Conservation (phyloP, 2,113 vertebrate genomes). For the Zootoca vivipara region DNA sequence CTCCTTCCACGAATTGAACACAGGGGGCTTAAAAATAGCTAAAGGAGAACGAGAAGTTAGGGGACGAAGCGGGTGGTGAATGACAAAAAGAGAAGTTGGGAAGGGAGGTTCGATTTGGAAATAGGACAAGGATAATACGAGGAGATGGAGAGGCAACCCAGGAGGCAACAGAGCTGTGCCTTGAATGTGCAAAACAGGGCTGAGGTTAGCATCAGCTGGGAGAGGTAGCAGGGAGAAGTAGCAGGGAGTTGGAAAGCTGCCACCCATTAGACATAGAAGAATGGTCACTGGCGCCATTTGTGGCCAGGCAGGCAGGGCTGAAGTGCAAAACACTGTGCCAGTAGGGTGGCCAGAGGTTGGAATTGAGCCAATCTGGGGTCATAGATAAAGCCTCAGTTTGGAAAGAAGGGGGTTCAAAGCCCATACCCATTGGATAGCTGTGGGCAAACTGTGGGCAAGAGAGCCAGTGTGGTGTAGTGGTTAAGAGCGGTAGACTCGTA, state of each 20-base stretch:
- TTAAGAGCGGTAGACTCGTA: too few species aligned
- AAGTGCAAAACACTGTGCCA: not conserved
- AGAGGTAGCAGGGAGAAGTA: not conserved
- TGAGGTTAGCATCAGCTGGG: not conserved
- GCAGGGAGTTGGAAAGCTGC: not conserved
- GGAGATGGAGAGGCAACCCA: not conserved
- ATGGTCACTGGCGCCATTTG: not conserved
- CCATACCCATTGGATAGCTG: not conserved
- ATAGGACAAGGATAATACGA: not conserved
- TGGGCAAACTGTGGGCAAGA: too few species aligned
- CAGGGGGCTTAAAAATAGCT: not conserved
- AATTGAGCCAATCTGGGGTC: not conserved
- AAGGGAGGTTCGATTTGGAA: not conserved
- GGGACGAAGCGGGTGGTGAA: not conserved
- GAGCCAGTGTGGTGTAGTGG: too few species aligned
- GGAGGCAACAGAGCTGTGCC: not conserved
- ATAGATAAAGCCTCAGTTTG: not conserved
- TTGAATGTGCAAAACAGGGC: too few species aligned
- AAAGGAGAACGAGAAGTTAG: constrained; percentile 22
- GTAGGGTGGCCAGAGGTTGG: not conserved
- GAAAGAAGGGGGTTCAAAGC: not conserved
- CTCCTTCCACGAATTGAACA: not conserved
- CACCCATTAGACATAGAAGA: not conserved
- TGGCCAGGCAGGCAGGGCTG: not conserved
- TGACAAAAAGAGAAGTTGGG: not conserved